Evolutionary conservation across 2,888 invertebrate genomes (phyloP), one percentile per base, ranked within the genome.

Genomic region (Pristionchus entomophagus): DNA sequence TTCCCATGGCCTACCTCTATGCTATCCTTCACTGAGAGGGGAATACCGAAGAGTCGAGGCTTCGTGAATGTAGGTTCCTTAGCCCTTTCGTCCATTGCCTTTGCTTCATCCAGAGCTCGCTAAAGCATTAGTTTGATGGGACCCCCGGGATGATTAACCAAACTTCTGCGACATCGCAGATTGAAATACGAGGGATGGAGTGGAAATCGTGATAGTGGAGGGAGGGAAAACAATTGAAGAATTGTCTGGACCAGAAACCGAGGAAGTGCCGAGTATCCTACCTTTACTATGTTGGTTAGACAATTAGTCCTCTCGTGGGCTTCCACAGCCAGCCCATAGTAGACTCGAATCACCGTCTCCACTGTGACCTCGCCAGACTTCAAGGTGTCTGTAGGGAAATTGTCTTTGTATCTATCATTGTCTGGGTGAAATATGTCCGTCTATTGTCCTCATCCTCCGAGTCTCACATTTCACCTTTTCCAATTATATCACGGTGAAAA

Each of bases 31-130:
- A 89, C 86, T 29, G 90, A 90, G 38, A 89, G 45, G 0, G 89
- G 89, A 22, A 90, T 41, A 6, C 89, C 89, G 78, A 89, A 90
- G 14, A 89, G 89, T 1, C 87, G 84, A 17, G 88, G 88, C 53
- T 89, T 88, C 62, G 85, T 65, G 26, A 49, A 51, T 45, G 38
- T 17, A 12, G 41, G 29, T 2, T 86, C 83, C 38, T 77, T 62
- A 0, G 85, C 85, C 10, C 35, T 56, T 22, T 69, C 78, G 80
- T 89, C 90, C 53, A 86, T 29, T 3, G 32, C 73, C 17, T 83
- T 77, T 5, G 90, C 89, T 22, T 69, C 32, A 0, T 82, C 59
- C 32, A 80, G 49, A 2, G 51, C 49, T 32, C 51, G 41, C 78
- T 80, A 17, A 41, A 49, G 29, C 19, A 29, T 65, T 29, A n/a